Percentiles rank a stretch among this genome's conserved stretches.
phyloP scores from a whole-genome alignment of 2,797 vertebrate species.

The Oreochromis mossambicus region DNA sequence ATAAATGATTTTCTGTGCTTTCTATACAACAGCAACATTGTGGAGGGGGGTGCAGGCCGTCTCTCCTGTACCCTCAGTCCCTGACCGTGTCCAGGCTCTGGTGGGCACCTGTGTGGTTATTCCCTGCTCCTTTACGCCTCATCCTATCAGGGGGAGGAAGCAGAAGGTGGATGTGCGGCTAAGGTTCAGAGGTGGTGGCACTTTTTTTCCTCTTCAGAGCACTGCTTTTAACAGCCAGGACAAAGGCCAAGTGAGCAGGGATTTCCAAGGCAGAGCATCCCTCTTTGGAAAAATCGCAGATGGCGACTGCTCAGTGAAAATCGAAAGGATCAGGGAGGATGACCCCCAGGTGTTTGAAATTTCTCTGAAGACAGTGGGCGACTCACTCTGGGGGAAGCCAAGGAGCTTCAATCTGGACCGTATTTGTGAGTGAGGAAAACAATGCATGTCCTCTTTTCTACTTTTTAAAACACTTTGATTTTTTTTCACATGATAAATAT shows the following conservation, averaged over 20 bases:
- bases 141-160: background rate
- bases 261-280: slow-evolving; percentile 61
- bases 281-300: slow-evolving; percentile 53
- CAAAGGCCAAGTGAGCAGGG: slow-evolving; percentile 32
- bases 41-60: slow-evolving; percentile 24
- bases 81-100: slow-evolving; percentile 61
- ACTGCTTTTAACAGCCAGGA: slow-evolving; percentile 72
- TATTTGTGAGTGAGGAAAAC: slow-evolving; percentile 52
- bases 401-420: slow-evolving; percentile 55
- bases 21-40: slow-evolving; percentile 6
- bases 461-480: background rate
- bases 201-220: slow-evolving; percentile 25
- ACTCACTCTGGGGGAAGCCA: slow-evolving; percentile 55
- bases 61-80: slow-evolving; percentile 58
- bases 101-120: slow-evolving; percentile 78
- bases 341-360: slow-evolving; percentile 70
- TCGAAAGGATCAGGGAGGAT: slow-evolving; percentile 49
- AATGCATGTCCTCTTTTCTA: background rate
- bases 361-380: slow-evolving; percentile 58
- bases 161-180: slow-evolving; percentile 52
- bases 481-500: background rate
- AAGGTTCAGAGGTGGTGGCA: slow-evolving; percentile 42
- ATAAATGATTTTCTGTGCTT: background rate
- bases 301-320: slow-evolving; percentile 79
- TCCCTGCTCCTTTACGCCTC: slow-evolving; percentile 74